phyloP scores from a whole-genome alignment of 2,113 vertebrate species.

The Ophthalmolycus amberensis region DNA sequence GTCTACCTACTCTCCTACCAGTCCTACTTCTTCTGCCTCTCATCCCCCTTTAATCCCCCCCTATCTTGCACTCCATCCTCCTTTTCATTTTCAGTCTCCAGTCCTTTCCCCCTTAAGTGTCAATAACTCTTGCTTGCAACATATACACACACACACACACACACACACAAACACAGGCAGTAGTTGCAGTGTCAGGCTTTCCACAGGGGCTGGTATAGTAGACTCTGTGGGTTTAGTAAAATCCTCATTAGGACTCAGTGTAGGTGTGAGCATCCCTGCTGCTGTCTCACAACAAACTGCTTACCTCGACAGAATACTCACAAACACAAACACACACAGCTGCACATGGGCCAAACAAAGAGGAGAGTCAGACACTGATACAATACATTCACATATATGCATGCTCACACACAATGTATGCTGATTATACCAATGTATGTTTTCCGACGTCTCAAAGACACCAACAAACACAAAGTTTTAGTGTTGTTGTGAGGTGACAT shows the following conservation, averaged over 20 bases:
- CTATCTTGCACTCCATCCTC: constrained; percentile 58
- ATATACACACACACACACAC: constrained; percentile 29
- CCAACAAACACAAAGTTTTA: constrained; percentile 17
- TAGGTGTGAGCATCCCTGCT: constrained; percentile 74
- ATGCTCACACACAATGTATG: constrained; percentile 13
- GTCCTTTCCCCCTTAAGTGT: constrained; percentile 68
- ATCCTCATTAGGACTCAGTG: constrained; percentile 78
- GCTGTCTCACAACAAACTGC: constrained; percentile 72
- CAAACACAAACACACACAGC: constrained; percentile 46
- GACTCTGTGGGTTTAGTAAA: constrained; percentile 80
- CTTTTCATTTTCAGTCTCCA: constrained; percentile 61
- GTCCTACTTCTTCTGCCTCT: constrained; percentile 57
- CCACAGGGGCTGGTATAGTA: constrained; percentile 68
- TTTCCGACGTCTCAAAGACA: neutral
- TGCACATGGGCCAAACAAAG: constrained; percentile 52
- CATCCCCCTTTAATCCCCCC: constrained; percentile 56
- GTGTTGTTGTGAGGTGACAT: constrained; percentile 8
- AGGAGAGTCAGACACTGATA: constrained; percentile 26
- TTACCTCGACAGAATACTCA: constrained; percentile 70
- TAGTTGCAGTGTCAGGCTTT: constrained; percentile 77
- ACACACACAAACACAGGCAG: constrained; percentile 16
- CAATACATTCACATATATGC: neutral
- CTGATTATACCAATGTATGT: constrained; percentile 30
- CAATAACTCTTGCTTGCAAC: constrained; percentile 71
- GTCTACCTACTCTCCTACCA: constrained; percentile 54